A percentile compares a stretch with the other conserved stretches of the same genome.
Conservation (phyloP, 2,797 vertebrate species). For the Myotis pilosus region DNA sequence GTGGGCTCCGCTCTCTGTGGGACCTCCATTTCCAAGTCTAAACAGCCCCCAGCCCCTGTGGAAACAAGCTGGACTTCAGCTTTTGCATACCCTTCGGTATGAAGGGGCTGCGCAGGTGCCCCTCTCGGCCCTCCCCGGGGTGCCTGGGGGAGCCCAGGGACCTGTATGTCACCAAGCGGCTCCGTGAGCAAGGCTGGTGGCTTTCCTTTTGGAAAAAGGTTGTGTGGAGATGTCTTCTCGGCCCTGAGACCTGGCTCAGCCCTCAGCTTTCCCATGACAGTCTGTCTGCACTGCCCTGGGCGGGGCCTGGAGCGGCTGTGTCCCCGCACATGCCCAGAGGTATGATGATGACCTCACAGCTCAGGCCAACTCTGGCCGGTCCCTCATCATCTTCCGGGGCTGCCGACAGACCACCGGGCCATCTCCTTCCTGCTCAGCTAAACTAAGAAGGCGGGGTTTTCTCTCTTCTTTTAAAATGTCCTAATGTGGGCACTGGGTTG, state of each 20-base stretch:
- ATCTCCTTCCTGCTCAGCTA: not conserved
- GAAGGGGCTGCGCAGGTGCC: not conserved
- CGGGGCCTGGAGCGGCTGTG: too few species aligned
- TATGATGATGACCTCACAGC: rapidly evolving
- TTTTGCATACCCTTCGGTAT: not conserved
- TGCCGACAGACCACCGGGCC: not conserved
- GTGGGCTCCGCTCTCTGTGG: not conserved
- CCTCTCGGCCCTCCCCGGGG: not conserved
- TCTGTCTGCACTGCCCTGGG: not conserved
- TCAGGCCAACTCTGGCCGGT: not conserved
- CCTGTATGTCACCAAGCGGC: not conserved
- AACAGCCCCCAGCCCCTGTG: not conserved
- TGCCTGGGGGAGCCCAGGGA: not conserved
- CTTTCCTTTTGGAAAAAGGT: not conserved
- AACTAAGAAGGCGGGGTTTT: not conserved
- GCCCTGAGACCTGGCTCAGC: not conserved
- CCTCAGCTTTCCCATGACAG: not conserved
- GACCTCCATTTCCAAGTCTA: not conserved
- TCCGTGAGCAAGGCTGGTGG: too few species aligned
- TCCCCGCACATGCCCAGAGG: not conserved
- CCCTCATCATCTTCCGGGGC: rapidly evolving
- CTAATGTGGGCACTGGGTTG: not conserved
- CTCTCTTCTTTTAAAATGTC: not conserved
- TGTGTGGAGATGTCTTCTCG: not conserved
- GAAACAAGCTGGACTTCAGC: not conserved